phyloP scores from a whole-genome alignment of 2,797 vertebrate genomes.

The Ibycter americanus region DNA sequence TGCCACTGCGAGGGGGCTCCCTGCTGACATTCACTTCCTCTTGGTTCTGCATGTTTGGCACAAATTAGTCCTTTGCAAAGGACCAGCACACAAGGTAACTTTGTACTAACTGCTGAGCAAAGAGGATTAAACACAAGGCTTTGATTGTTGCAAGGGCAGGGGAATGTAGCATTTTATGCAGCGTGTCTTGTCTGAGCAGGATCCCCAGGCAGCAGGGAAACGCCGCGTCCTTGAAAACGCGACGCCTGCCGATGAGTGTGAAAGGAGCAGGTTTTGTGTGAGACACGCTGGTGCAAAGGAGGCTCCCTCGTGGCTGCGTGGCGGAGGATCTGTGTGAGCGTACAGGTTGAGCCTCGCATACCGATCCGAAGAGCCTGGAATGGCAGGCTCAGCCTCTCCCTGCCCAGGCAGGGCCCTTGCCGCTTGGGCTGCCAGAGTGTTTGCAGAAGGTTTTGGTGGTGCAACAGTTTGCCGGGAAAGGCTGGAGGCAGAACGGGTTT shows the following conservation, averaged over 20 bases:
- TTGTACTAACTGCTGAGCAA: slow-evolving; percentile 44
- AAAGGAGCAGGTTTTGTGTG: background rate
- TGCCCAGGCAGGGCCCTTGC: background rate
- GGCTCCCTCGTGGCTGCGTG: background rate
- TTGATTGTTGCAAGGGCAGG: slow-evolving; percentile 6
- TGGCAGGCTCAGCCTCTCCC: background rate
- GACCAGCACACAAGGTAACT: slow-evolving; percentile 53
- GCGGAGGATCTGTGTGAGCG: background rate
- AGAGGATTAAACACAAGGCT: slow-evolving; percentile 50
- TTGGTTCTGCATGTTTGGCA: slow-evolving; percentile 29
- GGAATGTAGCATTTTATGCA: background rate
- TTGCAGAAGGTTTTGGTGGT: background rate
- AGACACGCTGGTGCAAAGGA: background rate
- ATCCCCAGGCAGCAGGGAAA: background rate
- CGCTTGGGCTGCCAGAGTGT: background rate
- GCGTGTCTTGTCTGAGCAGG: background rate
- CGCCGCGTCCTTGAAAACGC: background rate
- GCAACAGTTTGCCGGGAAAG: background rate
- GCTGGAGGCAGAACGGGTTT: background rate
- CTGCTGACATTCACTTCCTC: slow-evolving; percentile 53
- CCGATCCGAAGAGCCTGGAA: background rate
- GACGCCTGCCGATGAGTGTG: background rate
- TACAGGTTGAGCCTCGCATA: background rate
- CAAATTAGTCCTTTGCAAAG: background rate
- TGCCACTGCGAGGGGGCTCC: slow-evolving; percentile 9